phyloP scores from a whole-genome alignment of 2,797 vertebrate genomes.

The Typhlichthys subterraneus region DNA sequence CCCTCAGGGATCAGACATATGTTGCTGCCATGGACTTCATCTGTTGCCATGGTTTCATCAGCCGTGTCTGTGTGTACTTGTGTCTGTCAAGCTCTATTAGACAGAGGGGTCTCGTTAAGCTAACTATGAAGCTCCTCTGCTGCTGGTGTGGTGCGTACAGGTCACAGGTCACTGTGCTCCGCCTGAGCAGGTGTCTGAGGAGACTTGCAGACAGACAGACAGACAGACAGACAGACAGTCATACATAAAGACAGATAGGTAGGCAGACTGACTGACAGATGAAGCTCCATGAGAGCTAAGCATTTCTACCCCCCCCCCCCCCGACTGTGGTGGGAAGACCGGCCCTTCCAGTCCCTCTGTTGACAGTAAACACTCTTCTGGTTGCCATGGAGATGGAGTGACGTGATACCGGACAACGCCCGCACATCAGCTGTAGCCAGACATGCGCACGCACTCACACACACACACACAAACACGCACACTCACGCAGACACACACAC shows the following conservation, averaged over 20 bases:
- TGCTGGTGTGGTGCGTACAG: too few species aligned
- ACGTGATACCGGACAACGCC: background rate
- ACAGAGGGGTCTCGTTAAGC: too few species aligned
- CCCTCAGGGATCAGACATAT: slow-evolving; percentile 6
- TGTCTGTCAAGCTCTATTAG: background rate
- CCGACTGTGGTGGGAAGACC: background rate
- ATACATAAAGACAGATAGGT: too few species aligned
- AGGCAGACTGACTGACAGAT: too few species aligned
- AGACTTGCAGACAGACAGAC: too few species aligned
- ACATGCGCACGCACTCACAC: background rate
- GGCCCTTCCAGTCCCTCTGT: background rate
- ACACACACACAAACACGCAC: background rate
- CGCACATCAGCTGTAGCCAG: slow-evolving; percentile 5
- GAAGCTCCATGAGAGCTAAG: background rate
- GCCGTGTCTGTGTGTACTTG: slow-evolving; percentile 17
- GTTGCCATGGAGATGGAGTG: background rate
- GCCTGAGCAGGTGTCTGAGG: too few species aligned
- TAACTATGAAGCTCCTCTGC: background rate
- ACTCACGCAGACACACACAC: background rate
- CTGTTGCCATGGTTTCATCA: slow-evolving; percentile 47
- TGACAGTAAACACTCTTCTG: slow-evolving; percentile 29
- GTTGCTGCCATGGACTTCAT: slow-evolving; percentile 52
- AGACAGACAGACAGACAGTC: too few species aligned
- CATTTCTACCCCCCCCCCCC: background rate
- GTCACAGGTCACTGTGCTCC: too few species aligned